Base-by-base conservation (phyloP, 2,797 vertebrate species). In the Podarcis siculus region DNA sequence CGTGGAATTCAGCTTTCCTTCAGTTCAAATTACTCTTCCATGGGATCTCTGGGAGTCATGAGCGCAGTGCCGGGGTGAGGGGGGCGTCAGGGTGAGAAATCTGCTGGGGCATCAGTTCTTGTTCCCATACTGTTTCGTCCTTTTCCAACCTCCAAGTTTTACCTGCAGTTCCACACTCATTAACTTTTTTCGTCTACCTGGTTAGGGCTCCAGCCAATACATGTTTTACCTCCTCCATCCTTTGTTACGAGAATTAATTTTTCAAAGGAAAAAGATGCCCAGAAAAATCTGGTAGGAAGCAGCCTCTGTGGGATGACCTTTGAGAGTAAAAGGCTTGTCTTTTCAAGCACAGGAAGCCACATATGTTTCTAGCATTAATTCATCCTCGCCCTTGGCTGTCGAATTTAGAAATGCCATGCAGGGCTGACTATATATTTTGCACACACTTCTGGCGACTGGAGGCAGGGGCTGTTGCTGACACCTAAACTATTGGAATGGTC, bases 1-100 rank as follows among this genome's bases (percentile, higher is more conserved):
- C 93, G 92, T 93, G 93, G 95, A 95, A 96, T 86, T 92, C 94
- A 94, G 94, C 95, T 96, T 93, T 96, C 89, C 90, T 85, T 91
- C 55, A 39, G 85, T 92, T 94, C 92, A 89, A 90, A 90, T 21
- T 66, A 89, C 94, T 93, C 91, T 82, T 82, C 91, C 86, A 92
- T 73, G 10, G 84, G 88, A 89, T 94, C 89, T 82, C 90, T 85
- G 61, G 80, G 91, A 96, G 85, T 91, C 1, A 0, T 45, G 49
- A 15, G 86, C 85, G 86, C 80, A 82, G 49, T 55, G 13, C 13
- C 13, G 10, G 49, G 49, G 49, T 55, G 49, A 55, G 49, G 49
- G 13, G 32, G 32, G 58, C 17, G 2, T 5, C 4, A 73, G 32
- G 8, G 27, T 90, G 30, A 61, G 58, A 61, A 61, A 61, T 7